Evolutionary conservation across 2,888 invertebrate species (phyloP).

Genomic region (Neria commutata): DNA sequence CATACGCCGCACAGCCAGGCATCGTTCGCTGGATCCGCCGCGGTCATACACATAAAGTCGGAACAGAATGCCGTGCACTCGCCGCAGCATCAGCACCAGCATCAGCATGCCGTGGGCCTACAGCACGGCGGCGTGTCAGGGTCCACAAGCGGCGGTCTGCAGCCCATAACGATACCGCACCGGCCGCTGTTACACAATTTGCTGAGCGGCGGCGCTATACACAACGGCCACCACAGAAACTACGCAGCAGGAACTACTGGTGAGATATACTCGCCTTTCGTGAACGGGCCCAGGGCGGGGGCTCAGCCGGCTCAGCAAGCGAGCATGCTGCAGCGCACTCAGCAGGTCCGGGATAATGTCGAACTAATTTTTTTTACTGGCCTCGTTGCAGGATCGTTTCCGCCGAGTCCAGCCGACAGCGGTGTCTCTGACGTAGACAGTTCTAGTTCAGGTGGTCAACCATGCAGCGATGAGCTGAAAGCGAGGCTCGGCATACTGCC

Average conservation of each 20-base stretch:
- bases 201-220: conserved; percentile 61
- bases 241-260: conserved; percentile 63
- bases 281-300: too few relatives aligned
- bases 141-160: conserved; percentile 46
- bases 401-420: conserved; percentile 96
- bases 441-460: conserved; percentile 80
- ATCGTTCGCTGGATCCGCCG: conserved; percentile 47
- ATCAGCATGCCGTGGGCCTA: conserved; percentile 27
- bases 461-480: conserved; percentile 78
- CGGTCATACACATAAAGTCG: conserved; percentile 57
- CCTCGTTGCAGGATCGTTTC: conserved; percentile 79
- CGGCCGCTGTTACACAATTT: conserved; percentile 61
- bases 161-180: conserved; percentile 58
- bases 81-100: conserved; percentile 47
- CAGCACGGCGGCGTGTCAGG: conserved; percentile 44
- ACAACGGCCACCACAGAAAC: conserved; percentile 62
- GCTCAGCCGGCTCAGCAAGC: too few relatives aligned
- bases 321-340: too few relatives aligned
- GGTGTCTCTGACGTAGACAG: conserved; percentile 97
- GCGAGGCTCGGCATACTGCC: conserved; percentile 80
- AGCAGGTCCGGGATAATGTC: too few relatives aligned
- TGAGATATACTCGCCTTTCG: too few relatives aligned
- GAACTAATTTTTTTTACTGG: not conserved
- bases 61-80: conserved; percentile 56
- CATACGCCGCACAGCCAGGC: conserved; percentile 46